A percentile compares a stretch with the other conserved stretches of the same genome.
phyloP scores from a whole-genome alignment of 2,888 invertebrate genomes.

The Biston betularia region DNA sequence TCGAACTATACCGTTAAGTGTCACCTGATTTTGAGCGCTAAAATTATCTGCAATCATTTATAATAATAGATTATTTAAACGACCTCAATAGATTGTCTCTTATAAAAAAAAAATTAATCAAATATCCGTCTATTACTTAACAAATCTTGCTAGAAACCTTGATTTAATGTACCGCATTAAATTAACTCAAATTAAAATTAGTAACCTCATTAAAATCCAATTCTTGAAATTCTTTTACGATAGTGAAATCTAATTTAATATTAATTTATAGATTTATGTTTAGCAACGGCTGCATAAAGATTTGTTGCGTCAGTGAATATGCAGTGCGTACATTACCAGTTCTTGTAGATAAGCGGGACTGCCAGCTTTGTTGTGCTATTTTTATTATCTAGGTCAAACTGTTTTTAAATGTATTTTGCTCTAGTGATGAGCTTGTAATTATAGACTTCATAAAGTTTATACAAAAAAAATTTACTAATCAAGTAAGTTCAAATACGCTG shows the following conservation, averaged over 20 bases:
- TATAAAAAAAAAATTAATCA: not conserved
- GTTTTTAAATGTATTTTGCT: conserved; percentile 33
- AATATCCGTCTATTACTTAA: conserved; percentile 6
- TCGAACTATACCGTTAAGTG: too few species aligned
- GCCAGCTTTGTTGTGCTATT: conserved; percentile 39
- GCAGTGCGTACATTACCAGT: conserved; percentile 27
- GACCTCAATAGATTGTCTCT: not conserved
- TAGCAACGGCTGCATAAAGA: conserved; percentile 22
- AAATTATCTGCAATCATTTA: too few species aligned
- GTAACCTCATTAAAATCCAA: conserved; percentile 35
- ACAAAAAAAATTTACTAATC: not conserved
- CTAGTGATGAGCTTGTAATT: conserved; percentile 8
- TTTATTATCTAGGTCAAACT: conserved; percentile 37
- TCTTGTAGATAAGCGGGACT: conserved; percentile 38
- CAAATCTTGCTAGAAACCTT: conserved; percentile 11
- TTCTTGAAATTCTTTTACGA: conserved; percentile 32
- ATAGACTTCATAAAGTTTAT: not conserved
- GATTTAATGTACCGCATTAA: conserved; percentile 29
- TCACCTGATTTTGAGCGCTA: too few species aligned
- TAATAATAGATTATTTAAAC: too few species aligned
- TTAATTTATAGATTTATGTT: conserved; percentile 20
- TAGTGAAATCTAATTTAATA: conserved; percentile 16
- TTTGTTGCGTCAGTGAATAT: conserved; percentile 25
- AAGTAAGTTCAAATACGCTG: too few species aligned
- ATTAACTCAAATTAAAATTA: conserved; percentile 33